A percentile compares a stretch with the other conserved stretches of the same genome.
These are phyloP conservation scores for Helicoverpa zea DNA, from an alignment of 1,140 invertebrate genomes.

Conservation along the genomic window DNA sequence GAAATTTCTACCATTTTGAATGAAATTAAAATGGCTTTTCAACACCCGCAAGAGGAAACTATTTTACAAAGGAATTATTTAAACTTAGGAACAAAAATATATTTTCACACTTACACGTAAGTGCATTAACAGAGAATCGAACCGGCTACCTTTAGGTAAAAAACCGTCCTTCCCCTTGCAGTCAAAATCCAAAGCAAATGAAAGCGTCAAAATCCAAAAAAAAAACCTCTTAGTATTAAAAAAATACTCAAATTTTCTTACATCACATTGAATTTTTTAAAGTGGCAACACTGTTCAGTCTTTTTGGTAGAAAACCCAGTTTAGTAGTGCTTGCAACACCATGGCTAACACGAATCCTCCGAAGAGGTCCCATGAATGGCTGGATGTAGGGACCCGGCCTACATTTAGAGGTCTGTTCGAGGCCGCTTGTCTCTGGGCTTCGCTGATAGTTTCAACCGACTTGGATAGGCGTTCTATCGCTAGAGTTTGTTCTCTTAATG, in stretches of 20 bases:
- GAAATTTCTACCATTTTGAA: too few species aligned
- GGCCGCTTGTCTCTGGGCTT: conserved; percentile 59
- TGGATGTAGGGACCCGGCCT: conserved; percentile 52
- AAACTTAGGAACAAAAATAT: neutral
- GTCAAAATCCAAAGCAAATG: neutral
- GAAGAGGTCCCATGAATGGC: conserved; percentile 76
- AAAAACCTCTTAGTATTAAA: conserved; percentile 1
- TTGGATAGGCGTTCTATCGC: conserved; percentile 71
- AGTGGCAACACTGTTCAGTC: conserved; percentile 67
- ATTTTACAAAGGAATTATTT: neutral
- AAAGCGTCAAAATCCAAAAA: neutral
- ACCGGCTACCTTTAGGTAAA: neutral
- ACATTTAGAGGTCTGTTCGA: conserved; percentile 58
- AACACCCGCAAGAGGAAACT: conserved; percentile 1
- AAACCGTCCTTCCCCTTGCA: too few species aligned
- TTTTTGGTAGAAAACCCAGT: conserved; percentile 78
- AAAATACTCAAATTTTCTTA: conserved; percentile 19
- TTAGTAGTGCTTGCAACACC: conserved; percentile 73
- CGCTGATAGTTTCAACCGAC: conserved; percentile 65
- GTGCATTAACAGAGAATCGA: neutral
- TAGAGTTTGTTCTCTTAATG: conserved; percentile 70
- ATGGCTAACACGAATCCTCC: conserved; percentile 76
- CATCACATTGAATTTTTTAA: conserved; percentile 39
- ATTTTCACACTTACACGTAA: neutral
- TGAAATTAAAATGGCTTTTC: neutral